Base-by-base conservation (phyloP, 2,888 invertebrate genomes). In the Polietes domitor region DNA sequence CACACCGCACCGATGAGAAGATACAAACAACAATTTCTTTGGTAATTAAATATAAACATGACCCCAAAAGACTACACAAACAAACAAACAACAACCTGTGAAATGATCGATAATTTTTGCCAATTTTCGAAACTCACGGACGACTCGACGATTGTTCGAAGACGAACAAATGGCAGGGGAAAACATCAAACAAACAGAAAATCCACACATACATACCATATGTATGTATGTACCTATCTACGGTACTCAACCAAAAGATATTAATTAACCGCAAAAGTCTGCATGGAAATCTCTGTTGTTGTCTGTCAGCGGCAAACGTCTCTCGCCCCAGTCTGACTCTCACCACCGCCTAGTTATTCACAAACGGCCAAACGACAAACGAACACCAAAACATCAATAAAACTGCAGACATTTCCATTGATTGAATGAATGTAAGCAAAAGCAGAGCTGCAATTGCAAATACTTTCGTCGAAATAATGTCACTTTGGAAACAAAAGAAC, bases 251-350 rank as follows among this genome's bases (percentile, higher is more conserved):
- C 76, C 58, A 82, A 83, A 85, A 86, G 84, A 83, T 85, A 83
- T 85, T 87, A 87, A 87, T 87, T 87, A 86, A 87, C 87, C 87
- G 76, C 87, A 87, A 86, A 83, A 85, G 86, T 86, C 86, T 83
- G 86, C 86, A 80, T 79, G 85, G 82, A 79, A 82, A 75, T 85
- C 79, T 80, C 50, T 85, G 55, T 71, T n/a, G n/a, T 17, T 68
- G 68, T 41, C 68, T 68, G 24, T 43, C 50, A n/a, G 2, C 17
- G 9, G n/a, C n/a, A n/a, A n/a, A n/a, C 32, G 17, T 32, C 63
- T 24, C 41, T n/a, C 15, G 43, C 21, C 26, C 55, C n/a, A 55
- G 70, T 43, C 68, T 65, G 26, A 74, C 61, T 7, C n/a, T 47
- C 1, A 10, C 15, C 47, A 12, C 32, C 37, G 6, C n/a, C n/a